A percentile compares a stretch with the other conserved stretches of the same genome.
Conservation (phyloP, 2,797 vertebrate genomes). For the Karalla daura region DNA sequence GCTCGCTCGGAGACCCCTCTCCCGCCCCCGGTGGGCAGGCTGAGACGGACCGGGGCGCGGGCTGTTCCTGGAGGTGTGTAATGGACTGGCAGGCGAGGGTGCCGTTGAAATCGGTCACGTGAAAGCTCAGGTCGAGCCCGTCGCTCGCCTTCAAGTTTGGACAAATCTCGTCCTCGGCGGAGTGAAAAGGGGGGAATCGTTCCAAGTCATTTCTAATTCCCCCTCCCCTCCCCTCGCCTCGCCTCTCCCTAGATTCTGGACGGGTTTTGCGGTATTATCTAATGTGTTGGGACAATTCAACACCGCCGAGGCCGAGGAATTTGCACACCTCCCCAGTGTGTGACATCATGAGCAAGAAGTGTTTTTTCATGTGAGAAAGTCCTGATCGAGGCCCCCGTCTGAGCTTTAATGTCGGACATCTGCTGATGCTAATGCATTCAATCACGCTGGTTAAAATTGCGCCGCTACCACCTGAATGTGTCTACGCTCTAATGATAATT, state of each 20-base stretch:
- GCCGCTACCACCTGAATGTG: neutral
- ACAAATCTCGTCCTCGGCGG: slow-evolving; percentile 27
- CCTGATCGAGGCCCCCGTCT: neutral
- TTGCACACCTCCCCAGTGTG: neutral
- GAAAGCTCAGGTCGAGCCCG: slow-evolving; percentile 42
- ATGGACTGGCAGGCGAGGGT: slow-evolving; percentile 64
- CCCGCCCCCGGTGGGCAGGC: slow-evolving; percentile 60
- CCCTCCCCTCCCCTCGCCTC: too few species aligned
- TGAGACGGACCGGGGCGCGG: slow-evolving; percentile 52
- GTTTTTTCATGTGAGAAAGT: neutral
- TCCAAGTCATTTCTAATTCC: slow-evolving; percentile 10
- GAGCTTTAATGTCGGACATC: neutral
- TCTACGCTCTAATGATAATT: neutral
- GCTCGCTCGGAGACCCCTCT: slow-evolving; percentile 53
- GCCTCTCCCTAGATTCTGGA: slow-evolving; percentile 3
- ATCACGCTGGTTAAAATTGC: neutral
- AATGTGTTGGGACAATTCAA: neutral
- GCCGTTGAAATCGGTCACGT: slow-evolving; percentile 53
- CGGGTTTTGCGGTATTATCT: neutral
- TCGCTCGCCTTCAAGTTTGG: slow-evolving; percentile 50
- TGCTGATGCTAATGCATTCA: neutral
- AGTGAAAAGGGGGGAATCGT: slow-evolving; percentile 19
- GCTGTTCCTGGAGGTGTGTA: slow-evolving; percentile 59
- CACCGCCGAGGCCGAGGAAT: neutral
- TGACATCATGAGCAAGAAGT: neutral